A percentile compares a stretch with the other conserved stretches of the same genome.
Conservation (phyloP, 2,797 vertebrate genomes). For the Clangula hyemalis region DNA sequence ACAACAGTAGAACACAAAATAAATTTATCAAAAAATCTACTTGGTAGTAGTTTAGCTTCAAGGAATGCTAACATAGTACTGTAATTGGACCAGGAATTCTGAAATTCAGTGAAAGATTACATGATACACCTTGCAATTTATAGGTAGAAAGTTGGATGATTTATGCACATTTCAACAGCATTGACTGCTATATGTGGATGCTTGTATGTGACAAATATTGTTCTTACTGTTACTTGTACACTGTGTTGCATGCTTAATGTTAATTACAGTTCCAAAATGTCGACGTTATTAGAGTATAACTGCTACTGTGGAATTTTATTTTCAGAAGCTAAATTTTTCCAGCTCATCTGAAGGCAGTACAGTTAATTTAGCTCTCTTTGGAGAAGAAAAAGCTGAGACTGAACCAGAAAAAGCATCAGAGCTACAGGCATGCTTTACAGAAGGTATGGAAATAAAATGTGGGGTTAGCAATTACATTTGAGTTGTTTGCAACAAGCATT, state of each 20-base stretch:
- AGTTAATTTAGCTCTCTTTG: constrained; percentile 80
- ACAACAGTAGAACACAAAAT: neutral
- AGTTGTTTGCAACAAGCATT: neutral
- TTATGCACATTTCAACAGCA: constrained; percentile 61
- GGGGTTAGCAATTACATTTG: neutral
- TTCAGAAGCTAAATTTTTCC: constrained; percentile 80
- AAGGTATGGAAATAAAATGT: constrained; percentile 10
- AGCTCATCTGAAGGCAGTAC: constrained; percentile 97
- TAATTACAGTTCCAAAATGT: neutral
- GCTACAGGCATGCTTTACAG: constrained; percentile 80
- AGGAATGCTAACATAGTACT: neutral
- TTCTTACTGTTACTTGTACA: constrained; percentile 34
- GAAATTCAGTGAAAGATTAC: neutral
- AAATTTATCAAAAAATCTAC: neutral
- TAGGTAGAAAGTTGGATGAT: constrained; percentile 27
- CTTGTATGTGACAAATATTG: constrained; percentile 37
- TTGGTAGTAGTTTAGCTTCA: neutral
- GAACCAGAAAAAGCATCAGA: constrained; percentile 84
- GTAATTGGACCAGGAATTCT: neutral
- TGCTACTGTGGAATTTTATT: constrained; percentile 51
- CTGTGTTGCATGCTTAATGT: constrained; percentile 69
- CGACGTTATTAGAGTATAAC: constrained; percentile 20
- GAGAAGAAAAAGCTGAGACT: constrained; percentile 83
- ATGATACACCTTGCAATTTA: neutral
- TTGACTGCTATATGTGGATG: constrained; percentile 56